Percentiles rank a stretch among this genome's conserved stretches.
phyloP scores from a whole-genome alignment of 2,113 vertebrate genomes.

The Nothoprocta perdicaria region DNA sequence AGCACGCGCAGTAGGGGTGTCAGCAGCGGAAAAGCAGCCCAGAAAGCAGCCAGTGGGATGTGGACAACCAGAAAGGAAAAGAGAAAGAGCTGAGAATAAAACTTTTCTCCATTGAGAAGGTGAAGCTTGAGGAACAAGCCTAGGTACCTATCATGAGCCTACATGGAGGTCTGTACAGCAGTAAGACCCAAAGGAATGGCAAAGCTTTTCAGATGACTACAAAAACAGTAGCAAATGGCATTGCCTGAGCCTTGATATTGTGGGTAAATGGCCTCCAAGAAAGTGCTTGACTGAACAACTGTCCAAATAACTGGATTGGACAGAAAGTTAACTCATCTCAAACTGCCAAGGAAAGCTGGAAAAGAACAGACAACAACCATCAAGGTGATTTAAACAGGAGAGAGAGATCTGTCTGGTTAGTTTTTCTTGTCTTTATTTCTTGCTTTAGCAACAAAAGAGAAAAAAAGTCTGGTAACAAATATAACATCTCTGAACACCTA shows the following conservation, averaged over 20 bases:
- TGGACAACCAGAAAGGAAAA: not conserved
- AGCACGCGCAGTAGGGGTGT: not conserved
- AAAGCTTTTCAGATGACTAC: not conserved
- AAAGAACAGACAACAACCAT: constrained; percentile 14
- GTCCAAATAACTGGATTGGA: not conserved
- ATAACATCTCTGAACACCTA: not conserved
- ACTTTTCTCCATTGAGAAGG: not conserved
- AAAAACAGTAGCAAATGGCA: not conserved
- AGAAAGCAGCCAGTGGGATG: not conserved
- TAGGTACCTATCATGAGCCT: not conserved
- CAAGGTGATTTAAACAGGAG: not conserved
- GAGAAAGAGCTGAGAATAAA: not conserved
- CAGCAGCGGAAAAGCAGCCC: not conserved
- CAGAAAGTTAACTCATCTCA: not conserved
- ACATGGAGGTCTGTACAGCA: not conserved
- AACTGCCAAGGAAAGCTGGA: not conserved
- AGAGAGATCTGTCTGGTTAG: not conserved
- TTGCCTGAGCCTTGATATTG: not conserved
- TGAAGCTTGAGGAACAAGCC: not conserved
- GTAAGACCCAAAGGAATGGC: not conserved
- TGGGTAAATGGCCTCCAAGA: not conserved
- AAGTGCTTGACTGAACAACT: not conserved
- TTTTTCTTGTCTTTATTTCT: constrained; percentile 17
- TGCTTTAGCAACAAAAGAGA: not conserved
- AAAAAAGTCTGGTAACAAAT: not conserved